Evolutionary conservation across 2,888 invertebrate species (phyloP), one percentile per base, ranked within the genome.

Genomic region (Brenthis ino): DNA sequence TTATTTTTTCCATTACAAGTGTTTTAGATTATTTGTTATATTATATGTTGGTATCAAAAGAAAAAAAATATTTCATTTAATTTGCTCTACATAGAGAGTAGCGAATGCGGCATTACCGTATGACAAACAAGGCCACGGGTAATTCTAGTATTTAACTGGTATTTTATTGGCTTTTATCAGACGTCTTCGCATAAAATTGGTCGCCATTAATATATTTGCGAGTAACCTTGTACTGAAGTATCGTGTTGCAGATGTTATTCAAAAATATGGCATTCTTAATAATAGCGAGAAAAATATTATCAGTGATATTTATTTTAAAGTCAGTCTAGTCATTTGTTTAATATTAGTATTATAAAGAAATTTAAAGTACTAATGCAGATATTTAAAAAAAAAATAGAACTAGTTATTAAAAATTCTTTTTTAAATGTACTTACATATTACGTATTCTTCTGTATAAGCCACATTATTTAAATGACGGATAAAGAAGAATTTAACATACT

Each of bases 171-270:
- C 47, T 43, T 60, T 58, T 54, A 54, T 58, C 57, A 60, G 20
- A 60, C 47, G 28, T 55, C 33, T 47, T 60, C 58, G n/a, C 11
- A 48, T 50, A 50, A 60, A 53, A 63, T 63, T 63, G 63, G 33
- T 63, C 53, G 33, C 37, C 37, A 43, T 63, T 63, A 63, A 37
- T 63, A 63, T 20, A 63, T 53, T 63, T 63, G 53, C 6, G 16
- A 28, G 53, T 63, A 53, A 63, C 63, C 63, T 63, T 63, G 63
- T 20, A 20, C 14, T 63, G 3, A 51, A 53, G 43, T 53, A 53
- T 3, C 20, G 53, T 53, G 16, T 16, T 63, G 37, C 4, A 53
- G 63, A 37, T 37, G 16, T 51, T 20, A 0, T 63, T 16, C 0
- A 20, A 51, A 63, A 16, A 20, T 37, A 37, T n/a, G 12, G 12